These are phyloP conservation scores for Apocheima hispidaria DNA, from an alignment of 2,888 invertebrate genomes.

Conservation along the genomic window DNA sequence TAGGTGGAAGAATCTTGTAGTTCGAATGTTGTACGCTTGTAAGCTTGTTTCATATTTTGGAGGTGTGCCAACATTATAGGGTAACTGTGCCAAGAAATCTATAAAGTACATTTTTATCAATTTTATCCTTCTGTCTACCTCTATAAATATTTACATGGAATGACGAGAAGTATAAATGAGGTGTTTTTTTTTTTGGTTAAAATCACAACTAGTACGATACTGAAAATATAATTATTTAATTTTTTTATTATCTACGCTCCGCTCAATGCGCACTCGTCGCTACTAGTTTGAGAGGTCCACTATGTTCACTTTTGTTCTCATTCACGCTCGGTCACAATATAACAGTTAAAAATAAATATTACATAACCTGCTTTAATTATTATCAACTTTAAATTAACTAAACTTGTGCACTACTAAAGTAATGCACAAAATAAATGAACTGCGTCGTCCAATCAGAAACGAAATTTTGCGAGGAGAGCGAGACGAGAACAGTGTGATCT, in stretches of 20 bases:
- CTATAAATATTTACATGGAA: conserved; percentile 70
- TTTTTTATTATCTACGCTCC: conserved; percentile 65
- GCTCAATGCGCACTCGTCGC: conserved; percentile 43
- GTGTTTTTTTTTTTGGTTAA: conserved; percentile 80
- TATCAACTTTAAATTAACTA: conserved; percentile 45
- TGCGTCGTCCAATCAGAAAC: conserved; percentile 12
- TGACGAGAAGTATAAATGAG: conserved; percentile 66
- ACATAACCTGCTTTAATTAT: conserved; percentile 26
- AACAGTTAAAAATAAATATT: conserved; percentile 16
- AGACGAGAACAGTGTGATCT: conserved; percentile 48
- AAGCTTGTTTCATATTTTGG: neutral
- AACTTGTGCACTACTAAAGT: conserved; percentile 27
- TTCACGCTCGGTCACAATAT: conserved; percentile 31
- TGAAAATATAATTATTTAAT: conserved; percentile 71
- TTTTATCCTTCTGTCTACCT: conserved; percentile 38
- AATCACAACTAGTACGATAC: conserved; percentile 81
- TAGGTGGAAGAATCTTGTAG: neutral
- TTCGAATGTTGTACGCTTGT: neutral
- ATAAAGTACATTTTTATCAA: conserved; percentile 19
- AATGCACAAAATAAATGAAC: conserved; percentile 7
- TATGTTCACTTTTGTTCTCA: conserved; percentile 28
- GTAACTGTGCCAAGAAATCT: no score
- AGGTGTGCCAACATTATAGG: neutral
- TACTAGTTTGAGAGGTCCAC: conserved; percentile 33
- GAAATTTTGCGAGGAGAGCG: conserved; percentile 45